These are phyloP conservation scores for Proteles cristata DNA, from an alignment of 2,113 vertebrate species.

Conservation along the genomic window DNA sequence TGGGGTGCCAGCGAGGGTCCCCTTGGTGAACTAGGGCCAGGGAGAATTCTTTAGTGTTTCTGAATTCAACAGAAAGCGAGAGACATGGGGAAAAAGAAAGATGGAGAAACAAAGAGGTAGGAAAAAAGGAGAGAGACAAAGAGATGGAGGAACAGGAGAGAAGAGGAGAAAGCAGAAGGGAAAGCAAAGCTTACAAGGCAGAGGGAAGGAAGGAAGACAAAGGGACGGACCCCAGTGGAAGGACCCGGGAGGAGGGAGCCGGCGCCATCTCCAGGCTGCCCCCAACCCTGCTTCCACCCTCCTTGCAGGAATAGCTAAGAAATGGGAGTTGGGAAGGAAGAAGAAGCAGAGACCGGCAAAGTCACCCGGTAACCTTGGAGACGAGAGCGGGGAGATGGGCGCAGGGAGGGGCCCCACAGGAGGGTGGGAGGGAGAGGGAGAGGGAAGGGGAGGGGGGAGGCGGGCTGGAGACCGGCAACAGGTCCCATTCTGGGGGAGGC, in stretches of 20 bases:
- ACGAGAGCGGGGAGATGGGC: conserved; percentile 58
- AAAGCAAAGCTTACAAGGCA: not conserved
- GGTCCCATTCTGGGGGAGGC: not conserved
- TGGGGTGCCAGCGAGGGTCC: not conserved
- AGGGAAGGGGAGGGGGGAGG: not conserved
- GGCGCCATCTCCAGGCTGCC: not conserved
- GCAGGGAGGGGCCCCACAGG: not conserved
- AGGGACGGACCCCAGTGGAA: not conserved
- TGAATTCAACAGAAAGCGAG: not conserved
- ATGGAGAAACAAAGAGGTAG: not conserved
- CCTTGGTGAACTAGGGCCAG: no score
- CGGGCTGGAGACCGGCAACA: conserved; percentile 24
- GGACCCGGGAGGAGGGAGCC: not conserved
- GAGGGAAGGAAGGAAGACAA: not conserved
- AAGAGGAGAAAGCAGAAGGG: not conserved
- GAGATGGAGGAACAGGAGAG: not conserved
- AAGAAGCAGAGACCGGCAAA: conserved; percentile 45
- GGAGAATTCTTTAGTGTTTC: not conserved
- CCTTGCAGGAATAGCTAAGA: conserved; percentile 6
- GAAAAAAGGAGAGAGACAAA: not conserved
- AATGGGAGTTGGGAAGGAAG: not conserved
- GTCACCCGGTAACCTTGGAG: conserved; percentile 82
- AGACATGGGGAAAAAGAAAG: not conserved
- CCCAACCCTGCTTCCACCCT: not conserved
- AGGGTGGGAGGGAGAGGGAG: not conserved